Percentiles rank a stretch among this genome's conserved stretches.
phyloP scores from a whole-genome alignment of 2,797 vertebrate genomes.

The Tauraco hartlaubi region DNA sequence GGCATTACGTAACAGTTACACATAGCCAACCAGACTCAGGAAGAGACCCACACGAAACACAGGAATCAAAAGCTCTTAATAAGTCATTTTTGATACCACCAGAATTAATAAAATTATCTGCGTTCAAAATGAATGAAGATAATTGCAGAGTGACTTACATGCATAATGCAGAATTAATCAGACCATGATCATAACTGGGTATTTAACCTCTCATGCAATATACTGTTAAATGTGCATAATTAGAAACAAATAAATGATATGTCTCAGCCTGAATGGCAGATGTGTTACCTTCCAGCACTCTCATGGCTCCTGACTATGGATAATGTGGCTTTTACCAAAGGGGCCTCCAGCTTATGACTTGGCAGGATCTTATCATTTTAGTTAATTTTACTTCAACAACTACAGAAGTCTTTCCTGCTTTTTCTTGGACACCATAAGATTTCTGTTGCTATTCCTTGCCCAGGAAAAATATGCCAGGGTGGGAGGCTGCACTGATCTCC shows the following conservation, averaged over 20 bases:
- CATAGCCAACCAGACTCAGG: not conserved
- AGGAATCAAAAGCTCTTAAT: slow-evolving; percentile 2
- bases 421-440: not conserved
- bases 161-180: slow-evolving; percentile 28
- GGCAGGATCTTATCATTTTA: not conserved
- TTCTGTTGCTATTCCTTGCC: not conserved
- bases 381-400: not conserved
- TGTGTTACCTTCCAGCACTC: not conserved
- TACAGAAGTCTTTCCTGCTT: slow-evolving; percentile 11
- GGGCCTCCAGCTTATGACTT: not conserved
- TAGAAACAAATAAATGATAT: not conserved
- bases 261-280: not conserved
- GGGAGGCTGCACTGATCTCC: not conserved
- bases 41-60: not conserved
- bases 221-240: slow-evolving; percentile 29
- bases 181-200: not conserved
- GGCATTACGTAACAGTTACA: not conserved
- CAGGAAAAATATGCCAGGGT: not conserved
- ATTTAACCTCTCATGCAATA: slow-evolving; percentile 38
- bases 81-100: not conserved
- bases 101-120: slow-evolving; percentile 31
- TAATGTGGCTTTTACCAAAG: not conserved
- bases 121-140: slow-evolving; percentile 16
- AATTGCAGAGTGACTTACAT: not conserved
- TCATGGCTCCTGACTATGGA: not conserved